Evolutionary conservation across 2,113 vertebrate species (phyloP), one percentile per base, ranked within the genome.

Genomic region (Phoxinus phoxinus): DNA sequence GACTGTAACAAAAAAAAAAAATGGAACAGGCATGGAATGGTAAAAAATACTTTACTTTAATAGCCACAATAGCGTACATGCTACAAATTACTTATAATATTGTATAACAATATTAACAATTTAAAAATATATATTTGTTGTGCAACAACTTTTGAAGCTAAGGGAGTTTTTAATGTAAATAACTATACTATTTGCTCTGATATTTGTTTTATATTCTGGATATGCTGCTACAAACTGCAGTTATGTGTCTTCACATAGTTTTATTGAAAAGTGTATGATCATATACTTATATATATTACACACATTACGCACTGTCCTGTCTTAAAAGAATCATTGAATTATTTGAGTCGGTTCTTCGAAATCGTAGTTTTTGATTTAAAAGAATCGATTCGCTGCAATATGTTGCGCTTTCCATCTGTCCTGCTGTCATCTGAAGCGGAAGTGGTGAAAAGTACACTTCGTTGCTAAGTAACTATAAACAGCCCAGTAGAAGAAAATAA

Each of bases 391-490:
- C 46, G 10, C 41, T 25, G 35, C 3, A 71, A 41, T 3, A 21
- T 21, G 4, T 44, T 44, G 8, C 1, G 69, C 17, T 69, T 35
- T 35, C 2, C 17, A 9, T 53, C 51, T 19, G 17, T n/a, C 1
- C 23, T 79, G 35, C 23, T 27, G 56, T 61, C 41, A 48, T 53
- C 73, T 76, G 25, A 46, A 67, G 44, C 61, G 61, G 77, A 80
- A 80, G 77, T 46, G 23, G 44, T 25, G 41, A 65, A 46, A 65
- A 2, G 25, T 48, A 19, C 41, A 30, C 41, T 51, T 59, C 44
- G 27, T 85, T 77, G 83, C 86, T 67, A 67, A 58, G 86, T 48
- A 85, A 87, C 83, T 3, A 10, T n/a, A 84, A 85, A 87, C 86
- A 87, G n/a, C 6, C 35, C 25, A 48, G 53, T 21, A 12, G 32